Evolutionary conservation across 2,888 invertebrate genomes (phyloP), one percentile per base, ranked within the genome.

Genomic region (Thymelicus sylvestris): DNA sequence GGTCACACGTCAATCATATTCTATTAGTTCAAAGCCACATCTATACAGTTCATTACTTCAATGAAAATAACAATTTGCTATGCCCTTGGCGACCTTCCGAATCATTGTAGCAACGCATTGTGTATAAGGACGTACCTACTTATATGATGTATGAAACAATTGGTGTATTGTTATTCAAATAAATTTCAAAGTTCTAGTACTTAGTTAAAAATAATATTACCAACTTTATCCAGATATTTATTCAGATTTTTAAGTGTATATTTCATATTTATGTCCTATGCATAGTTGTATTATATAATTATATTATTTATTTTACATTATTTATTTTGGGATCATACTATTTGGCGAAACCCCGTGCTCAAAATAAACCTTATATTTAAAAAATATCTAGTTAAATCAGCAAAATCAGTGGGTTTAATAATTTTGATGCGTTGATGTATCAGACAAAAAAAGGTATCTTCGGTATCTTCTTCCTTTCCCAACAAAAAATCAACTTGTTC

Each of bases 21-120:
- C 86, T 87, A 92, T 91, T 88, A 85, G 89, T 89, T 90, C 91
- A 92, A 91, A 91, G 91, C 85, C 91, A 90, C 86, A 87, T 90
- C 87, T 85, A 89, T 90, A 89, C 87, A 89, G 88, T 90, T 90
- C 87, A 88, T 87, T 88, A 89, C 81, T 84, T 87, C 84, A 86
- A 87, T 87, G 80, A 84, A 83, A 81, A 75, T 77, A 82, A 80
- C 79, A 78, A 85, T 86, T 85, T 84, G 81, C 79, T 81, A 82
- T 78, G 75, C 62, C 68, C 68, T 63, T 55, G 68, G 63, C 63
- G 79, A 77, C 78, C 78, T 70, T 70, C 68, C 65, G 15, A 57
- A 65, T 73, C 73, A 61, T 62, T n/a, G 72, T 50, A 50, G 55
- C n/a, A 13, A 52, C 15, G 12, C 38, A 24, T 19, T 65, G 38